Conservation (phyloP, 2,888 invertebrate genomes). For the Caenorhabditis angaria region DNA sequence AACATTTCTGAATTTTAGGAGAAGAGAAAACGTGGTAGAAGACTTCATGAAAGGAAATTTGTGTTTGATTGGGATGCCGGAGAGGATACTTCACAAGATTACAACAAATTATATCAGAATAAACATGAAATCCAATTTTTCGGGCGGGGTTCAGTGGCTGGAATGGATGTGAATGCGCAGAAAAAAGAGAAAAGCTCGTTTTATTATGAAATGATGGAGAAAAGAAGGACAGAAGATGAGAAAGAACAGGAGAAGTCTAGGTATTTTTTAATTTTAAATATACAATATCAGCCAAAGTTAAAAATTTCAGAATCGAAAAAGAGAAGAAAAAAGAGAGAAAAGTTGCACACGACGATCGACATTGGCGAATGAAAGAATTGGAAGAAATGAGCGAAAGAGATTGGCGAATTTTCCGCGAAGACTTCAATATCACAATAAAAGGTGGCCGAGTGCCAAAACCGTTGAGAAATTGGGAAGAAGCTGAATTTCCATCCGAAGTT, state of each 20-base stretch:
- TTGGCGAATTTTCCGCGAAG: conserved; percentile 99
- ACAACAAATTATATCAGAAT: conserved; percentile 94
- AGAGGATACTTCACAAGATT: conserved; percentile 96
- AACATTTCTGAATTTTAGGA: conserved; percentile 48
- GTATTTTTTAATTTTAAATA: conserved; percentile 2
- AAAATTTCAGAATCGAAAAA: conserved; percentile 42
- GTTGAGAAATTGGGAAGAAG: conserved; percentile 92
- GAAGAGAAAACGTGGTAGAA: conserved; percentile 80
- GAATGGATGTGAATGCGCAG: conserved; percentile 88
- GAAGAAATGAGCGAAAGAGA: conserved; percentile 98
- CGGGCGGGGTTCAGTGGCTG: conserved; percentile 95
- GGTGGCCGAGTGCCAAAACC: conserved; percentile 92
- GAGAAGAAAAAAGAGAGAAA: conserved; percentile 82
- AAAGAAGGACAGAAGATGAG: conserved; percentile 91
- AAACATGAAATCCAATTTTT: conserved; percentile 96
- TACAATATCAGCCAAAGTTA: not conserved
- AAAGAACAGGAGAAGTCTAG: conserved; percentile 89
- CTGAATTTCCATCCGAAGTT: conserved; percentile 86
- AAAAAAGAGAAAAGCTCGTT: conserved; percentile 88
- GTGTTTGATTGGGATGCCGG: conserved; percentile 99
- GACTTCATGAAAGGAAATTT: conserved; percentile 97
- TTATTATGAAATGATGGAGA: conserved; percentile 92
- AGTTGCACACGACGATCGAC: conserved; percentile 97
- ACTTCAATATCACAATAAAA: conserved; percentile 97
- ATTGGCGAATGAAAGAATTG: conserved; percentile 91